Evolutionary conservation across 2,888 invertebrate species (phyloP).

Genomic region (Rhagium mordax): DNA sequence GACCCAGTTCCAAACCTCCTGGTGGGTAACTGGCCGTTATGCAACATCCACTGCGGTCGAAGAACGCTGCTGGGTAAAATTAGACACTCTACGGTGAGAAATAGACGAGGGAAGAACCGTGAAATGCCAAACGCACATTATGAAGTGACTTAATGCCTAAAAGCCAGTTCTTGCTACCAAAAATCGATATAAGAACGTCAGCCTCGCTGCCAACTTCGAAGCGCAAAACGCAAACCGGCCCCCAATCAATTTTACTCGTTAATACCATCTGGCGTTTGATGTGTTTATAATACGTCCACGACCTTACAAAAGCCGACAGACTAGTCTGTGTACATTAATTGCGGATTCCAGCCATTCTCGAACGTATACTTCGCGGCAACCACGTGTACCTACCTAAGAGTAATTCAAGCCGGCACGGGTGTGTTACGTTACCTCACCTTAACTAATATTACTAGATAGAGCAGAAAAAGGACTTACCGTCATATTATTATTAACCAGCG

Average conservation of each 20-base stretch:
- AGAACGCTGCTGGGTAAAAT: neutral
- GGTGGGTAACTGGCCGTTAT: neutral
- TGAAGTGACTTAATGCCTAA: neutral
- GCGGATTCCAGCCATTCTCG: neutral
- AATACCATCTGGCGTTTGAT: neutral
- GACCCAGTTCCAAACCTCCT: neutral
- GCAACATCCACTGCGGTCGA: neutral
- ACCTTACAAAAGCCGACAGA: neutral
- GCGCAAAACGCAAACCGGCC: neutral
- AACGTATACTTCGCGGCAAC: neutral
- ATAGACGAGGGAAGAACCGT: neutral
- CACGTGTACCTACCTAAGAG: neutral
- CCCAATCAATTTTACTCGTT: slow-evolving; percentile 20
- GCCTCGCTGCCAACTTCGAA: slow-evolving; percentile 28
- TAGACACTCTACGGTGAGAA: neutral
- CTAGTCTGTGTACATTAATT: neutral
- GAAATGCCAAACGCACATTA: neutral
- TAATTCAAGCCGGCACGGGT: neutral
- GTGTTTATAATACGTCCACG: slow-evolving; percentile 7
- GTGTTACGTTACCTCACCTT: neutral
- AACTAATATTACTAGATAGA: neutral
- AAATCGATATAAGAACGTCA: slow-evolving; percentile 37
- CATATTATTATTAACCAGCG: slow-evolving; percentile 92
- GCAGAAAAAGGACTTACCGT: slow-evolving; percentile 78
- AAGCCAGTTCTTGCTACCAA: neutral